Conservation (phyloP, 2,797 vertebrate species). For the Clarias fuscus region DNA sequence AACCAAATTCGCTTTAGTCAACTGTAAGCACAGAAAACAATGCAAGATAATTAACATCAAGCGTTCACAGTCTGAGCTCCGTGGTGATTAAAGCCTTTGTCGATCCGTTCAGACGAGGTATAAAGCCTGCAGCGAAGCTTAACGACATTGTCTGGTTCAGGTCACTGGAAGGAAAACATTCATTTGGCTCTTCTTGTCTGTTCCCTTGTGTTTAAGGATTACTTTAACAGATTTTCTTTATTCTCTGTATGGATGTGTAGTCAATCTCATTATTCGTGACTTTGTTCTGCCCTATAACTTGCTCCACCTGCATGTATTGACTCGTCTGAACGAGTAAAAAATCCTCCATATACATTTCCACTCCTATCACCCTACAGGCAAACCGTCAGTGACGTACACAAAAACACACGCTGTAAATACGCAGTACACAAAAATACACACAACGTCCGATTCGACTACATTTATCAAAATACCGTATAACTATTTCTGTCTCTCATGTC, state of each 20-base stretch:
- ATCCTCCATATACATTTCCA: constrained; percentile 15
- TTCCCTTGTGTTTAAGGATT: constrained; percentile 35
- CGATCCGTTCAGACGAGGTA: constrained; percentile 30
- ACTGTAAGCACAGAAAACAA: constrained; percentile 29
- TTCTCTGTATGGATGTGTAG: constrained; percentile 42
- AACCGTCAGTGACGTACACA: background rate
- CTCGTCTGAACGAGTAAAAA: constrained; percentile 43
- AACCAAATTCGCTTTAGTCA: constrained; percentile 34
- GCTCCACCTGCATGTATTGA: constrained; percentile 33
- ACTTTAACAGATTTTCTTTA: constrained; percentile 22
- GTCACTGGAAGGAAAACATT: constrained; percentile 40
- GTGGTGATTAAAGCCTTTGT: constrained; percentile 27
- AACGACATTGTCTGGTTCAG: constrained; percentile 26
- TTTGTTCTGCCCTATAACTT: constrained; percentile 35
- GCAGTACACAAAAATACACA: background rate
- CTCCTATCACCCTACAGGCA: background rate
- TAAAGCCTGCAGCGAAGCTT: constrained; percentile 48
- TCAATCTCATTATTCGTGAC: constrained; percentile 31
- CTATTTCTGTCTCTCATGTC: background rate
- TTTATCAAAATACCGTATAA: background rate
- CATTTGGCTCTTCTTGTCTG: constrained; percentile 20
- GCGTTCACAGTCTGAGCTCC: constrained; percentile 27
- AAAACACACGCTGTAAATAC: background rate
- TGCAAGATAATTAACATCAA: constrained; percentile 42
- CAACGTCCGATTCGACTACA: background rate